These are phyloP conservation scores for Hylomyscus alleni DNA, from an alignment of 2,797 vertebrate genomes.

Conservation along the genomic window DNA sequence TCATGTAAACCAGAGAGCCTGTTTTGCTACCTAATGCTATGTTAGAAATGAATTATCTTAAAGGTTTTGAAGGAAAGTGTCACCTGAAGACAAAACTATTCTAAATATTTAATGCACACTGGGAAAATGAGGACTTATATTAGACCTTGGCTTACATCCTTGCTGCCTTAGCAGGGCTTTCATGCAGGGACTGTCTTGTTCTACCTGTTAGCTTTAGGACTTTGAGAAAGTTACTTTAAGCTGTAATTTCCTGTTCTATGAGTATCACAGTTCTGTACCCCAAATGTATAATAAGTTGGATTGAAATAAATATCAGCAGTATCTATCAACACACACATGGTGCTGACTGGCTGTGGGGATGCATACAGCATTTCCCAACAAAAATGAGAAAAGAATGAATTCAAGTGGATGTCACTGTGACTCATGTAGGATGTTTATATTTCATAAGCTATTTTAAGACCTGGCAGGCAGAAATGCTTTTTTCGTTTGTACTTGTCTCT, in stretches of 20 bases:
- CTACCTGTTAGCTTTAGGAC: background rate
- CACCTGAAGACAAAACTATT: background rate
- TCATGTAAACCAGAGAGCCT: background rate
- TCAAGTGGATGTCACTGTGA: slow-evolving; percentile 22
- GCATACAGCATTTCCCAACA: background rate
- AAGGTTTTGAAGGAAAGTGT: slow-evolving; percentile 11
- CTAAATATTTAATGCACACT: background rate
- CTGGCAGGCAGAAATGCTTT: background rate
- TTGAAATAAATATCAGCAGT: background rate
- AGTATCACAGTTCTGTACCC: background rate
- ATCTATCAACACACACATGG: background rate
- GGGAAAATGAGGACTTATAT: background rate
- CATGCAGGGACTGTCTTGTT: no score
- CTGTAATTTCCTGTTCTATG: slow-evolving; percentile 22
- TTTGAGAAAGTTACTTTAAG: slow-evolving; percentile 27
- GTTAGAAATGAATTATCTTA: background rate
- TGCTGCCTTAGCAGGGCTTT: no score
- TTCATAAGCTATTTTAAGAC: background rate
- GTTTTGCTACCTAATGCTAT: background rate
- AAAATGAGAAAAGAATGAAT: background rate
- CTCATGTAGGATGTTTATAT: background rate
- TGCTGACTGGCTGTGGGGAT: background rate
- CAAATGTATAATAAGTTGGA: slow-evolving; percentile 10
- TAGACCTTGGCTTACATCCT: background rate
- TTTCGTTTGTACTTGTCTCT: background rate